phyloP scores from a whole-genome alignment of 2,888 invertebrate species.

The Dione vanillae region DNA sequence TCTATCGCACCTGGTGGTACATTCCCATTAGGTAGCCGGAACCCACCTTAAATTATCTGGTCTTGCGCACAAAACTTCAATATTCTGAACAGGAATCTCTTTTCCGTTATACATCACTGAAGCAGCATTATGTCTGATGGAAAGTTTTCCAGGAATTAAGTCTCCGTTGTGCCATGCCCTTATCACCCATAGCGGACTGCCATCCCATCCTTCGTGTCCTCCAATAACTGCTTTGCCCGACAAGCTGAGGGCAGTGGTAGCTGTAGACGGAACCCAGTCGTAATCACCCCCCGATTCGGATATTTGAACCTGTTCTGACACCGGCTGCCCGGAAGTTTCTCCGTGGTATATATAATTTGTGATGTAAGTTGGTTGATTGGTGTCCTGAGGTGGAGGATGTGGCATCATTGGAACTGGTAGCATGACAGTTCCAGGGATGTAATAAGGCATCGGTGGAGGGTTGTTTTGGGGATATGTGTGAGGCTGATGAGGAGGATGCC shows the following conservation, averaged over 20 bases:
- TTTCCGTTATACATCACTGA: slow-evolving; percentile 71
- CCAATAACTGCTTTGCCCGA: slow-evolving; percentile 74
- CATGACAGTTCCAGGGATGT: slow-evolving; percentile 71
- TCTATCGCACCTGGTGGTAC: slow-evolving; percentile 82
- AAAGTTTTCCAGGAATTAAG: slow-evolving; percentile 76
- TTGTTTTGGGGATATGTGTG: slow-evolving; percentile 47
- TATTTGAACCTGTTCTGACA: slow-evolving; percentile 59
- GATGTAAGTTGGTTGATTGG: slow-evolving; percentile 66
- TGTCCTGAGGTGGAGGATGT: slow-evolving; percentile 50
- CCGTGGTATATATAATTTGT: slow-evolving; percentile 79
- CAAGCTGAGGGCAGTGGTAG: slow-evolving; percentile 64
- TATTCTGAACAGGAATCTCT: slow-evolving; percentile 75
- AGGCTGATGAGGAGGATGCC: slow-evolving; percentile 39
- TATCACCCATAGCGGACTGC: slow-evolving; percentile 79
- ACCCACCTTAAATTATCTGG: slow-evolving; percentile 79
- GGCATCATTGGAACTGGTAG: slow-evolving; percentile 62
- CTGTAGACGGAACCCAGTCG: slow-evolving; percentile 74
- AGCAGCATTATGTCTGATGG: slow-evolving; percentile 73
- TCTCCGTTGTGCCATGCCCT: slow-evolving; percentile 77
- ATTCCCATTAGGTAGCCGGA: slow-evolving; percentile 77
- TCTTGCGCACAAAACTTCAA: slow-evolving; percentile 71
- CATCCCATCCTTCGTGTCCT: slow-evolving; percentile 80
- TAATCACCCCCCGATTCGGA: slow-evolving; percentile 72
- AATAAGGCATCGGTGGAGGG: slow-evolving; percentile 55
- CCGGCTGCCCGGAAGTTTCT: slow-evolving; percentile 53